phyloP scores from a whole-genome alignment of 2,797 vertebrate species.

The Champsocephalus esox region DNA sequence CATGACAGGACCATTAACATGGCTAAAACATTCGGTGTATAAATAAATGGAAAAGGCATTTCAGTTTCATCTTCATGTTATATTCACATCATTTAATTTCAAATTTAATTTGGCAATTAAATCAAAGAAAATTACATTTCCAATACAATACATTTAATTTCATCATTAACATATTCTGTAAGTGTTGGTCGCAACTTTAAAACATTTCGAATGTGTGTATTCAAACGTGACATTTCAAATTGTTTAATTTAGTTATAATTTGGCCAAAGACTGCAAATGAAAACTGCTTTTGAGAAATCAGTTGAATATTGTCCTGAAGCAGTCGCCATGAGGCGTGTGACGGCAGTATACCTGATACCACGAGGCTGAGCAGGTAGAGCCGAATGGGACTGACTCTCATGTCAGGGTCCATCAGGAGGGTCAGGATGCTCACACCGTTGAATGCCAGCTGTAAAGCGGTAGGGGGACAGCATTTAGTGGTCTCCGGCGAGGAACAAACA shows the following conservation, averaged over 20 bases:
- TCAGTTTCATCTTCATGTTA: not conserved
- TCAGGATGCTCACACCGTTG: constrained; percentile 81
- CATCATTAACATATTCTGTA: not conserved
- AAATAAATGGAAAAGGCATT: not conserved
- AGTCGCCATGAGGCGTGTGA: not conserved
- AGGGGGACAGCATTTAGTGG: not conserved
- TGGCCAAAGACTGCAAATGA: not conserved
- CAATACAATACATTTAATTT: not conserved
- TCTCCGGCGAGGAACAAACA: not conserved
- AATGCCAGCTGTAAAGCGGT: constrained; percentile 66
- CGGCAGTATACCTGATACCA: constrained; percentile 71
- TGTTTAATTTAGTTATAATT: not conserved
- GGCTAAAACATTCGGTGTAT: not conserved
- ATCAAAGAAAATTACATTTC: not conserved
- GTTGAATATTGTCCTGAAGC: not conserved
- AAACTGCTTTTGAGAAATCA: not conserved
- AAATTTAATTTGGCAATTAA: not conserved
- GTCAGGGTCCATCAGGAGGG: constrained; percentile 78
- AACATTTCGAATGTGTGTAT: not conserved
- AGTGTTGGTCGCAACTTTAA: too few species aligned
- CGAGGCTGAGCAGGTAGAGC: constrained; percentile 83
- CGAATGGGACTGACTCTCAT: constrained; percentile 84
- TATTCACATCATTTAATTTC: not conserved
- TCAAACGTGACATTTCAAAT: not conserved
- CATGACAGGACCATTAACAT: not conserved